Evolutionary conservation across 2,888 invertebrate genomes (phyloP).

Genomic region (Eupithecia insigniata): DNA sequence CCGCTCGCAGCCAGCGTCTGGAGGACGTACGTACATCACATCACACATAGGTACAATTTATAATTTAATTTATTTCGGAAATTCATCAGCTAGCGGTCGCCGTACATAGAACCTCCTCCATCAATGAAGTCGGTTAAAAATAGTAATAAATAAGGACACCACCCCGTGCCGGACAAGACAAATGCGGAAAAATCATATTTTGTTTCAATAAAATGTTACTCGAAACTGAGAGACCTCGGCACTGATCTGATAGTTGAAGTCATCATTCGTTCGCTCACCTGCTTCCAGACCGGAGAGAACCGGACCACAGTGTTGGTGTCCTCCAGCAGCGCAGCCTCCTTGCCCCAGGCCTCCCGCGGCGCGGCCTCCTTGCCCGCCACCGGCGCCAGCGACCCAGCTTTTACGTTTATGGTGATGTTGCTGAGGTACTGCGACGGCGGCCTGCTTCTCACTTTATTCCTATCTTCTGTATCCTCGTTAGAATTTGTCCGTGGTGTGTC

Average conservation of each 20-base stretch:
- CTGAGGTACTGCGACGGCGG: slow-evolving; percentile 63
- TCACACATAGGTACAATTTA: too few relatives aligned
- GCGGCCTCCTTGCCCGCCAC: slow-evolving; percentile 52
- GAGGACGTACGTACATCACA: slow-evolving; percentile 45
- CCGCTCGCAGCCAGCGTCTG: slow-evolving; percentile 84
- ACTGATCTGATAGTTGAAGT: background rate
- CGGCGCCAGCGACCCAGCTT: background rate
- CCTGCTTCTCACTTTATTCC: slow-evolving; percentile 3
- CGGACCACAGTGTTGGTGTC: slow-evolving; percentile 69
- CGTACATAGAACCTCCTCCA: too few relatives aligned
- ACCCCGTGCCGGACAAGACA: too few relatives aligned
- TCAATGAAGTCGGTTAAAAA: too few relatives aligned
- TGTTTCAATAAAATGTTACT: background rate
- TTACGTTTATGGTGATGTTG: slow-evolving; percentile 53
- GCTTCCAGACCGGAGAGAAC: slow-evolving; percentile 79
- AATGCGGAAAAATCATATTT: background rate
- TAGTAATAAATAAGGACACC: too few relatives aligned
- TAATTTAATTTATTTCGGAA: too few relatives aligned
- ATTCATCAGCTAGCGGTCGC: too few relatives aligned
- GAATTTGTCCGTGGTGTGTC: background rate
- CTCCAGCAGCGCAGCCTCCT: slow-evolving; percentile 61
- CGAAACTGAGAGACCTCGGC: background rate
- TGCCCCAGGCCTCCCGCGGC: background rate
- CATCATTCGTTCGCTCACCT: slow-evolving; percentile 56
- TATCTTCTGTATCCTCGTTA: background rate